phyloP scores from a whole-genome alignment of 1,140 invertebrate genomes.

The Acromyrmex charruanus region DNA sequence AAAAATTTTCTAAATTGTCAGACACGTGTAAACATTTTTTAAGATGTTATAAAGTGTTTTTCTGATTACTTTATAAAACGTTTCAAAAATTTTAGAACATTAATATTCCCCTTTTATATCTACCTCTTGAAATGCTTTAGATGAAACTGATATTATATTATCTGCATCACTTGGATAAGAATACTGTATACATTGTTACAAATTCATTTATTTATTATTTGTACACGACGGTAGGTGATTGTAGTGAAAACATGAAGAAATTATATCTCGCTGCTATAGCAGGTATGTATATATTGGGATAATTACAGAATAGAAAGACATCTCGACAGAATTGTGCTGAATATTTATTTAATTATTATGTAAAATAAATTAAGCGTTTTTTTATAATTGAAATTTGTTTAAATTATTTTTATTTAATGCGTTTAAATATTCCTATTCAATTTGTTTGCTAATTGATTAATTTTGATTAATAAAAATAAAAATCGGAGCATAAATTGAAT shows the following conservation, averaged over 20 bases:
- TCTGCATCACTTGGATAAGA: not conserved
- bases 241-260: slow-evolving; percentile 45
- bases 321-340: too few relatives aligned
- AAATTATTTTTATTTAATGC: too few relatives aligned
- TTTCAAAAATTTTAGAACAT: not conserved
- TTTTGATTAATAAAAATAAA: too few relatives aligned
- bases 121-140: not conserved
- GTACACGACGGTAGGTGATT: not conserved
- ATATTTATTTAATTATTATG: too few relatives aligned
- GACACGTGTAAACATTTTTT: not conserved
- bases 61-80: not conserved
- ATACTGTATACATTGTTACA: not conserved
- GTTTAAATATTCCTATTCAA: too few relatives aligned
- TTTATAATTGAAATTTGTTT: too few relatives aligned
- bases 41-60: not conserved
- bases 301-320: too few relatives aligned
- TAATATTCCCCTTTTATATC: not conserved
- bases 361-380: too few relatives aligned
- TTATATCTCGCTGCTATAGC: slow-evolving; percentile 35
- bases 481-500: too few relatives aligned
- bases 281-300: slow-evolving; percentile 41
- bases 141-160: not conserved
- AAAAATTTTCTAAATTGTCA: not conserved
- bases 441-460: too few relatives aligned
- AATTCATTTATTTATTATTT: not conserved